phyloP scores from a whole-genome alignment of 2,888 invertebrate genomes.

The Drosophila vallismaia region DNA sequence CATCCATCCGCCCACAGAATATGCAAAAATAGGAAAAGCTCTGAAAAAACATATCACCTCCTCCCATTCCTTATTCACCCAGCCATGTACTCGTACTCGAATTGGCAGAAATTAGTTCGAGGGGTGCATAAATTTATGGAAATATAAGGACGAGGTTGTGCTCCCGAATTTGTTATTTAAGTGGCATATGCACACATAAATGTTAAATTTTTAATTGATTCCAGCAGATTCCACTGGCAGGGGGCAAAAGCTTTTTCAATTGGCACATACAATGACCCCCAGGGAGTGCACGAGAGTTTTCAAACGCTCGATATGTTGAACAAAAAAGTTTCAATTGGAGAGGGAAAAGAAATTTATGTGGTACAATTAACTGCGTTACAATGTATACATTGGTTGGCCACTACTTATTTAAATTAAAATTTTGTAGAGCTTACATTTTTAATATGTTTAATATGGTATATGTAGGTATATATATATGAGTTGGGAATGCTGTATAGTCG shows the following conservation, averaged over 20 bases:
- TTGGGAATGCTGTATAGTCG: conserved; percentile 11
- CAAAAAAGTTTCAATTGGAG: background rate
- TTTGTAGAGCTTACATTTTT: background rate
- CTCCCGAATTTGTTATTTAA: conserved; percentile 37
- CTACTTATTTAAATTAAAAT: background rate
- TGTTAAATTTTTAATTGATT: conserved; percentile 64
- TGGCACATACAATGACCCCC: conserved; percentile 16
- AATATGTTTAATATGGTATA: too few relatives aligned
- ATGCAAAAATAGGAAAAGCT: conserved; percentile 24
- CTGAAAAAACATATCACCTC: conserved; percentile 25
- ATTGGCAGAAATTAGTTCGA: conserved; percentile 62
- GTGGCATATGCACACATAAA: conserved; percentile 55
- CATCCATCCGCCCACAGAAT: conserved; percentile 21
- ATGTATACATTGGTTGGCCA: background rate
- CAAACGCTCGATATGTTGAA: background rate
- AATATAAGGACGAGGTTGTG: conserved; percentile 39
- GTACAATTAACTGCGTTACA: background rate
- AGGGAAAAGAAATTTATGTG: background rate
- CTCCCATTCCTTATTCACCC: background rate
- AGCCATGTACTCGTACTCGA: conserved; percentile 11
- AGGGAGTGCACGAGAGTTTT: conserved; percentile 16
- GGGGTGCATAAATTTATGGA: conserved; percentile 75
- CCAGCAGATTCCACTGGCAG: conserved; percentile 18
- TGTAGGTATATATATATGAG: too few relatives aligned
- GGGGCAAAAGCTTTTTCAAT: conserved; percentile 33